Evolutionary conservation across 2,113 vertebrate species (phyloP), one percentile per base, ranked within the genome.

Genomic region (Microcebus tavaratra): DNA sequence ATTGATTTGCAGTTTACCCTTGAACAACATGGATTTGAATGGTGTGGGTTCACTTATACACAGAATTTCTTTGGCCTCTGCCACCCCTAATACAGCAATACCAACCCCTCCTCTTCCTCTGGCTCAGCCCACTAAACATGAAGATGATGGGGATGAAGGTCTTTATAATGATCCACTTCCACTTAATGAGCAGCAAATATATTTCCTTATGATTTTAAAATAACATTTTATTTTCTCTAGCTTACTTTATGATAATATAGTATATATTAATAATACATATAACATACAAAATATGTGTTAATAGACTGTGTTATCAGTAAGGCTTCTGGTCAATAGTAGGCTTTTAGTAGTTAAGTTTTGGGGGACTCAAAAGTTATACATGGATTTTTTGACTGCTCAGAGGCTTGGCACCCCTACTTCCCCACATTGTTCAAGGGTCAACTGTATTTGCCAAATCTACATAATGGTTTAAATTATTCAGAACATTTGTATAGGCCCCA

Each of bases 401-500:
- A 76, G 42, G 8, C 14, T 76, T 76, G 42, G 14, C 27, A 15
- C 8, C 27, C 27, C 73, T 18, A 48, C 48, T 42, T 27, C 73
- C 73, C 23, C 5, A 3, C 14, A 34, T 34, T 67, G 63, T 34
- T 67, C 42, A 31, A 76, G 14, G 27, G 73, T 76, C 73, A 48
- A 48, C 42, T 76, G 7, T 76, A 76, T 76, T 39, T 90, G 73
- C 45, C n/a, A 96, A 63, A 76, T 81, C 50, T 95, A 63, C 1
- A 45, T 53, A 48, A 73, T 86, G 55, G 21, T 87, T 91, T 90
- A 76, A 73, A 18, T 94, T 94, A 17, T 83, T 96, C 23, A 91
- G 55, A 70, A 83, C 8, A 70, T 89, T 82, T 80, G 7, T 67
- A n/a, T 84, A 48, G 9, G 4, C 90, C 61, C 59, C 80, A 65